Conservation (phyloP, 2,113 vertebrate genomes). For the Hystrix brachyura region DNA sequence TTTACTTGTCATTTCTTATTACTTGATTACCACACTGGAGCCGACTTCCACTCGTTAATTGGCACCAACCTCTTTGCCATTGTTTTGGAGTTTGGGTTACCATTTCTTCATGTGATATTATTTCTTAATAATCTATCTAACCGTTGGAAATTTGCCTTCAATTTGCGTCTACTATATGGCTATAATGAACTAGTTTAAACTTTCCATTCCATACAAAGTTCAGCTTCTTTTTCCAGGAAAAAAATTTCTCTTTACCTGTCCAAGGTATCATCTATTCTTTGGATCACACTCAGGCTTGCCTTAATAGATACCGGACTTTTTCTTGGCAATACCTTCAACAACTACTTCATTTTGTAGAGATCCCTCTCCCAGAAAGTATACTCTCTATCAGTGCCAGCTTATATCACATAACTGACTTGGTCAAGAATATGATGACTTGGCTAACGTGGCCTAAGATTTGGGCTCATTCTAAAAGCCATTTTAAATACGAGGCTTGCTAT, state of each 20-base stretch:
- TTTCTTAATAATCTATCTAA: neutral
- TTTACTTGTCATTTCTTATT: neutral
- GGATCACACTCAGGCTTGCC: neutral
- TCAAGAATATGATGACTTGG: neutral
- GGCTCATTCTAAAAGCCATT: neutral
- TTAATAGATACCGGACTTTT: neutral
- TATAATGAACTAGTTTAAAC: neutral
- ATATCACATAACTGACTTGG: neutral
- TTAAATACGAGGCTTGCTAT: neutral
- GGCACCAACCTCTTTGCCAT: neutral
- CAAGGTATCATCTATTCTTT: neutral
- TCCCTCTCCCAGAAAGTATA: neutral
- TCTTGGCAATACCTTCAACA: neutral
- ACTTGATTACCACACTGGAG: neutral
- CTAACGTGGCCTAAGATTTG: neutral
- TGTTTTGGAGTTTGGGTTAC: neutral
- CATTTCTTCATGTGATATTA: neutral
- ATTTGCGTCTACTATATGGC: neutral
- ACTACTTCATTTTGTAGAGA: neutral
- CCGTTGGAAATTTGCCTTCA: neutral
- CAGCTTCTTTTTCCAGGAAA: neutral
- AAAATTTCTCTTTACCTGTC: neutral
- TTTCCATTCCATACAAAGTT: neutral
- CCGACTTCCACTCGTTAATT: neutral
- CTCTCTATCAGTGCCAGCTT: no score